phyloP scores from a whole-genome alignment of 2,113 vertebrate genomes.

The Natator depressus region DNA sequence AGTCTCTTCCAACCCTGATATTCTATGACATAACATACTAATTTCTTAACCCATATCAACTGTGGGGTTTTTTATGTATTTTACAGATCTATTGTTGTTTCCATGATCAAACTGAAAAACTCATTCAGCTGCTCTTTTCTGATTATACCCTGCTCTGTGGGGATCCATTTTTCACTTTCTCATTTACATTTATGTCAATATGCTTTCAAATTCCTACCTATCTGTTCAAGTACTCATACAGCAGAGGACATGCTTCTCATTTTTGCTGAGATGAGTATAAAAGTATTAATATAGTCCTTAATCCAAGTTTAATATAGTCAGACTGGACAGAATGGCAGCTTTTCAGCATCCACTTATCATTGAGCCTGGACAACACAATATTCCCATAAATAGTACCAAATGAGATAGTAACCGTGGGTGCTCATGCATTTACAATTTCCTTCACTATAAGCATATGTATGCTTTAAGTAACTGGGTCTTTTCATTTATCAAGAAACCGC shows the following conservation, averaged over 20 bases:
- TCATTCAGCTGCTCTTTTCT: constrained; percentile 24
- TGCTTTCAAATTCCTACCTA: constrained; percentile 50
- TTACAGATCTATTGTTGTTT: constrained; percentile 11
- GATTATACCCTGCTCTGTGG: not conserved
- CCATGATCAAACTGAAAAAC: not conserved
- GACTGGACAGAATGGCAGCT: constrained; percentile 40
- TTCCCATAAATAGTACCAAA: constrained; percentile 67
- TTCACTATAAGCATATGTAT: constrained; percentile 13
- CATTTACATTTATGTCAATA: constrained; percentile 49
- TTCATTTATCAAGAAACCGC: constrained; percentile 46
- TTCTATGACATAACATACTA: not conserved
- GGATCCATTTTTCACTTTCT: constrained; percentile 19
- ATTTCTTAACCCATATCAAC: constrained; percentile 11
- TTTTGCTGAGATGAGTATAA: constrained; percentile 40
- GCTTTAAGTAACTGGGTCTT: constrained; percentile 36
- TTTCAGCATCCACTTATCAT: constrained; percentile 66
- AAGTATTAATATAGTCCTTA: constrained; percentile 65
- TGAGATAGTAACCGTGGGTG: constrained; percentile 20
- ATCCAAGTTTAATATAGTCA: constrained; percentile 66
- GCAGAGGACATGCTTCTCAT: constrained; percentile 18
- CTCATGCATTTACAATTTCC: constrained; percentile 60
- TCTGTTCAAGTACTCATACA: constrained; percentile 36
- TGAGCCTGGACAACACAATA: constrained; percentile 58
- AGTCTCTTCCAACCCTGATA: too few relatives aligned
- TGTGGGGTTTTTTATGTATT: not conserved